A percentile compares a stretch with the other conserved stretches of the same genome.
These are phyloP conservation scores for Drosophila fuyamai DNA, from an alignment of 1,140 invertebrate species.

Conservation along the genomic window DNA sequence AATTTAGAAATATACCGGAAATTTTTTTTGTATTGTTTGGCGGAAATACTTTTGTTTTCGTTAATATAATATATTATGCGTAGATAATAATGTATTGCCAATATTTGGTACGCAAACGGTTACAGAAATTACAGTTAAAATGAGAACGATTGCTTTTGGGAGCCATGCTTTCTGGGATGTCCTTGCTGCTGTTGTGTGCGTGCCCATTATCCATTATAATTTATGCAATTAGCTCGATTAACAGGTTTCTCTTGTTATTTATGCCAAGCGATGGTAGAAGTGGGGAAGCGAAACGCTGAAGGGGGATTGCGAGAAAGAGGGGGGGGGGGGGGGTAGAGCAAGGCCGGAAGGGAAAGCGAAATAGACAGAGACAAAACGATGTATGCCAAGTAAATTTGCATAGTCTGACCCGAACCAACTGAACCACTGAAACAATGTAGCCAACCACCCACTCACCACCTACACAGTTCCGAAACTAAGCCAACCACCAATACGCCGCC, in stretches of 20 bases:
- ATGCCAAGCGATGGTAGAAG: constrained; percentile 23
- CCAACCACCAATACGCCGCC: constrained; percentile 3
- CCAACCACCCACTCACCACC: constrained; percentile 7
- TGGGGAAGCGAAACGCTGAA: background rate
- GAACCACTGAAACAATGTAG: constrained; percentile 46
- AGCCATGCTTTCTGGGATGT: constrained; percentile 21
- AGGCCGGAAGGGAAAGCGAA: background rate
- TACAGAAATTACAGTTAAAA: background rate
- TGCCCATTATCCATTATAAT: constrained; percentile 71
- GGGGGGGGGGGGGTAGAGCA: background rate
- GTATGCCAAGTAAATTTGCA: constrained; percentile 57
- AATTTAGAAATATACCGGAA: too few relatives aligned
- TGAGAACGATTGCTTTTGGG: constrained; percentile 2
- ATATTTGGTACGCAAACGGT: background rate
- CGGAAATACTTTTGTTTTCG: too few relatives aligned
- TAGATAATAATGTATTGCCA: background rate
- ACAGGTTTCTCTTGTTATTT: constrained; percentile 67
- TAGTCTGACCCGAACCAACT: constrained; percentile 46
- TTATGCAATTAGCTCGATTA: constrained; percentile 81
- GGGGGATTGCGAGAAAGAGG: background rate
- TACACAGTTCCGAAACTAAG: constrained; percentile 13
- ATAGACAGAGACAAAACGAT: constrained; percentile 42
- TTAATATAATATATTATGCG: too few relatives aligned
- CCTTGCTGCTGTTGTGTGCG: constrained; percentile 31
- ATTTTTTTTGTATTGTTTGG: too few relatives aligned